Evolutionary conservation across 2,888 invertebrate genomes (phyloP), one percentile per base, ranked within the genome.

Genomic region (Carterocephalus palaemon): DNA sequence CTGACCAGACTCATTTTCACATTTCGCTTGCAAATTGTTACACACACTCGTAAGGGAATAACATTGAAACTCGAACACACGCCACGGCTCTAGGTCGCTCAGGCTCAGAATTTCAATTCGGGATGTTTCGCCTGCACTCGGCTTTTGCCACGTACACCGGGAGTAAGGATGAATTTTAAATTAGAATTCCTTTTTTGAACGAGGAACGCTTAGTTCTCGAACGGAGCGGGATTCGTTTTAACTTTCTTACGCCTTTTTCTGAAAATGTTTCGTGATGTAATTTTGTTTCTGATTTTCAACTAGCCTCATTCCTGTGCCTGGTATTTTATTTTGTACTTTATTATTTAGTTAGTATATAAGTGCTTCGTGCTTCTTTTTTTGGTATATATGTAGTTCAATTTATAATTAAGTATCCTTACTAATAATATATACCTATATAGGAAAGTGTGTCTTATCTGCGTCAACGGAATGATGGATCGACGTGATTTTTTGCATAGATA

Each of bases 41-140:
- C 68, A 64, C 13, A 26, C 22, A 36, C 33, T 28, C 48, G 59
- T 62, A 57, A 59, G 59, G 63, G 62, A 69, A 74, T 75, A 70
- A 75, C 72, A 72, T 74, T 71, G 53, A 46, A 57, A 56, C 70
- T 70, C 67, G 72, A 70, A 73, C 71, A 72, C 72, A 75, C 65
- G 62, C 60, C 56, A 16, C 56, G 59, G 54, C 60, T 62, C 70
- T 70, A 64, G 63, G 67, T 70, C 72, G 73, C 77, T 64, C 65
- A 64, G 64, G 63, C 60, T 52, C 62, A 68, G 77, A 84, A 82
- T 82, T 82, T 80, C 74, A 82, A 83, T 83, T 79, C 73, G 59
- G 64, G 56, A 60, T 73, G 75, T 74, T 75, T 76, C 77, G 70
- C 62, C 67, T 70, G 62, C 62, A 49, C 64, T 64, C 63, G 67